phyloP scores from a whole-genome alignment of 2,888 invertebrate genomes.

The Eilema sororculum region DNA sequence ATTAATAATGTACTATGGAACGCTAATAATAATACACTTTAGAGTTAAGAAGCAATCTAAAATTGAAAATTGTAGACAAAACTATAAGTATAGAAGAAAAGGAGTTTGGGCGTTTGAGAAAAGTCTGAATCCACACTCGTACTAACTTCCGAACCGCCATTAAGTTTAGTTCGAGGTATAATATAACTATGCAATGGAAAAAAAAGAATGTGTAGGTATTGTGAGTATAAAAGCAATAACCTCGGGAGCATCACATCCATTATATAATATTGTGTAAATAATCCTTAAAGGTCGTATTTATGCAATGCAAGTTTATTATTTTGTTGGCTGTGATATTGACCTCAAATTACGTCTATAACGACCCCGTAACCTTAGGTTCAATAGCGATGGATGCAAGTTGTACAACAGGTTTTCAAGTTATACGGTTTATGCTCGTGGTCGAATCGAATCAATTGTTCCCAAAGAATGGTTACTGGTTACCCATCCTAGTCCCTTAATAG shows the following conservation, averaged over 20 bases:
- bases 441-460: too few species aligned
- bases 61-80: too few species aligned
- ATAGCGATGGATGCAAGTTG: background rate
- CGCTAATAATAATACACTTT: too few species aligned
- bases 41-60: too few species aligned
- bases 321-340: constrained; percentile 26
- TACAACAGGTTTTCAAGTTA: constrained; percentile 17
- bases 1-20: too few species aligned
- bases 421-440: background rate
- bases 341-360: constrained; percentile 20
- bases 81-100: background rate
- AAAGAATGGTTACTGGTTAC: too few species aligned
- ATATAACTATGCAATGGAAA: constrained; percentile 1
- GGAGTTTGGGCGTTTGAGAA: too few species aligned
- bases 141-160: too few species aligned
- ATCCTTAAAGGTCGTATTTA: background rate
- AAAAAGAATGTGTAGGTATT: background rate
- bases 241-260: background rate
- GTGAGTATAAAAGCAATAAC: background rate
- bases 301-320: background rate
- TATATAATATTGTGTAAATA: background rate
- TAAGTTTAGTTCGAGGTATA: too few species aligned
- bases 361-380: constrained; percentile 7
- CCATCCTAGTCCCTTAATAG: too few species aligned
- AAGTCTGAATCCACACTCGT: too few species aligned